These are phyloP conservation scores for Eunapius fragilis DNA, from an alignment of 37 sponge, comb jelly and placozoan genomes.

Conservation along the genomic window DNA sequence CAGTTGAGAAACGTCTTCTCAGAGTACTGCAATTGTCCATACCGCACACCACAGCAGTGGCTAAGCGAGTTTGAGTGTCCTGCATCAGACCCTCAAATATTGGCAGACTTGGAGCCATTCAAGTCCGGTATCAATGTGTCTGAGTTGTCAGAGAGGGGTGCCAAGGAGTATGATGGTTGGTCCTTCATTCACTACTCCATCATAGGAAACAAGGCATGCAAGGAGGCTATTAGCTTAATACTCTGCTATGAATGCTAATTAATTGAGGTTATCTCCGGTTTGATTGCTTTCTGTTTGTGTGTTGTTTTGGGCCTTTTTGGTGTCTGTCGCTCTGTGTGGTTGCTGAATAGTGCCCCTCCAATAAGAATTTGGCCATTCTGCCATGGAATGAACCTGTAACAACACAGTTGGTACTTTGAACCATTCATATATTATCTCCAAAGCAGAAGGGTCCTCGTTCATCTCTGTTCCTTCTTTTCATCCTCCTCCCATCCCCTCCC, in stretches of 20 bases:
- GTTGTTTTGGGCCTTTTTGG: not conserved
- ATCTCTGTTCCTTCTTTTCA: not conserved
- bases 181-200: slow-evolving; percentile 84
- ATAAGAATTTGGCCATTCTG: not conserved
- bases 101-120: slow-evolving; percentile 49
- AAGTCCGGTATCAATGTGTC: slow-evolving; percentile 53
- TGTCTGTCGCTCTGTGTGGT: not conserved
- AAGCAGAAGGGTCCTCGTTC: not conserved
- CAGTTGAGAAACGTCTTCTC: slow-evolving; percentile 36
- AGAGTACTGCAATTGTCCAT: slow-evolving; percentile 85
- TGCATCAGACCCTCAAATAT: slow-evolving; percentile 53
- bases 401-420: not conserved
- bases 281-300: not conserved
- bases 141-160: slow-evolving; percentile 33
- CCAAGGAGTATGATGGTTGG: slow-evolving; percentile 11
- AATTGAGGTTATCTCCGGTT: no score
- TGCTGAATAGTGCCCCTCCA: not conserved
- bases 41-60: slow-evolving; percentile 58
- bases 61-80: slow-evolving; percentile 63
- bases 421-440: not conserved
- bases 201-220: slow-evolving; percentile 72
- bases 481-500: not conserved
- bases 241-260: slow-evolving; percentile 1
- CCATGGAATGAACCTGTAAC: not conserved
- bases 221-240: no score